Conservation (phyloP, 2,888 invertebrate genomes). For the Campopleginae sp. region DNA sequence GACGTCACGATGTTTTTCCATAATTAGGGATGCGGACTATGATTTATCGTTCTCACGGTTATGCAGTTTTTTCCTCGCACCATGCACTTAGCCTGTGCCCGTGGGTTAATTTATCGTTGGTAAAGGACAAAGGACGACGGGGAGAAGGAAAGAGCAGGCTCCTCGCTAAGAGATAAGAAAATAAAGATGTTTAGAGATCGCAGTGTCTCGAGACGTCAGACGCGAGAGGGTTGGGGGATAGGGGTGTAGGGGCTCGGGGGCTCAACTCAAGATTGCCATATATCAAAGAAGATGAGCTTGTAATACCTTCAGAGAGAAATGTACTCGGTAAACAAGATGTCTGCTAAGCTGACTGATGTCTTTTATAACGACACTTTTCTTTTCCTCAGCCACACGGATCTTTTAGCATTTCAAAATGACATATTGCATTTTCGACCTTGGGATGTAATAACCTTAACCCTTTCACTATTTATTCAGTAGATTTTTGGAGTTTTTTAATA, state of each 20-base stretch:
- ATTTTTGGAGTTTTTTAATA: background rate
- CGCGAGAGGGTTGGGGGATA: conserved; percentile 1
- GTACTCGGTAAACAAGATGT: conserved; percentile 63
- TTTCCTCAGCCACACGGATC: conserved; percentile 30
- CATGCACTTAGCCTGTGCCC: conserved; percentile 47
- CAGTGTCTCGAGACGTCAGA: conserved; percentile 11
- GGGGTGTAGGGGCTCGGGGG: background rate
- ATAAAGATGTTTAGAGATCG: conserved; percentile 35
- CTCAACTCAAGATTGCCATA: conserved; percentile 22
- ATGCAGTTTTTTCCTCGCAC: conserved; percentile 45
- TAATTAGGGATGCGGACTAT: background rate
- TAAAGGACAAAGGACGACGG: background rate
- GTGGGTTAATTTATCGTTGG: conserved; percentile 60
- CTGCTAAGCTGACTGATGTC: conserved; percentile 51
- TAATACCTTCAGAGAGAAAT: conserved; percentile 57
- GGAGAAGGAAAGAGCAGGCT: conserved; percentile 2
- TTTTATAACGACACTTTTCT: background rate
- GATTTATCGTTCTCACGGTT: background rate
- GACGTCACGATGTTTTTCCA: background rate
- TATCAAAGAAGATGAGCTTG: conserved; percentile 45
- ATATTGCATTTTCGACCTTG: conserved; percentile 37
- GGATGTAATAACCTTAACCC: conserved; percentile 46
- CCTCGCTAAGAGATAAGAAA: background rate
- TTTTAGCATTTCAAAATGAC: conserved; percentile 38
- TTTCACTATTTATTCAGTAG: background rate